Evolutionary conservation across 92 coral and sea anemone species (phyloP), one percentile per base, ranked within the genome.

Genomic region (Scolanthus callimorphus): DNA sequence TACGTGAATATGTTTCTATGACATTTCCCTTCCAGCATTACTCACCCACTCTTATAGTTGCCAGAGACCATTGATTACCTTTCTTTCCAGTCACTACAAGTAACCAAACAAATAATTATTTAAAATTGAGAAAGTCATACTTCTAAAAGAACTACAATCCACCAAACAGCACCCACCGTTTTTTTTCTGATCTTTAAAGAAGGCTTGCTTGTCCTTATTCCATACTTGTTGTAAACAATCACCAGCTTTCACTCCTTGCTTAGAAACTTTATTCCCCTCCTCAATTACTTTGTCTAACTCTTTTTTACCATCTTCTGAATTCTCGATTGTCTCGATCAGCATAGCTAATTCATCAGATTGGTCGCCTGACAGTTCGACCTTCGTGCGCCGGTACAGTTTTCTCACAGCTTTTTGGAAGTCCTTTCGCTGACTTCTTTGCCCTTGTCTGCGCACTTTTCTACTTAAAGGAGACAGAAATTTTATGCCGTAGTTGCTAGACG

Each of bases 11-110:
- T n/a, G n/a, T n/a, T n/a, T n/a, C n/a, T n/a, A n/a, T n/a, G n/a
- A n/a, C 43, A 6, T 34, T 6, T 34, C 6, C 6, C 15, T 6
- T 34, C 6, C 15, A 34, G 15, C 15, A 15, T 15, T 6, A 65
- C 72, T 19, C 27, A 65, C 72, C 72, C 22, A 65, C 43, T 65
- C 62, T 31, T 34, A 67, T 67, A 17, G 74, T 67, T 55, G 74
- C 53, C 17, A 62, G 49, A 12, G 75, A 69, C 75, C 75, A 69
- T 25, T 31, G 46, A 37, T 69, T 69, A 22, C 57, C 50, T 57
- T 46, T 51, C 30, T 37, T 56, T 26, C 75, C 75, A 30, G 54
- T 56, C 19, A 39, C 75, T 69, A 31, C 31, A 64, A 69, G 15
- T 13, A 24, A n/a, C n/a, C n/a, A n/a, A n/a, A n/a, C n/a, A n/a